Evolutionary conservation across 1,140 invertebrate genomes (phyloP).

Genomic region (Conopomorpha cramerella): DNA sequence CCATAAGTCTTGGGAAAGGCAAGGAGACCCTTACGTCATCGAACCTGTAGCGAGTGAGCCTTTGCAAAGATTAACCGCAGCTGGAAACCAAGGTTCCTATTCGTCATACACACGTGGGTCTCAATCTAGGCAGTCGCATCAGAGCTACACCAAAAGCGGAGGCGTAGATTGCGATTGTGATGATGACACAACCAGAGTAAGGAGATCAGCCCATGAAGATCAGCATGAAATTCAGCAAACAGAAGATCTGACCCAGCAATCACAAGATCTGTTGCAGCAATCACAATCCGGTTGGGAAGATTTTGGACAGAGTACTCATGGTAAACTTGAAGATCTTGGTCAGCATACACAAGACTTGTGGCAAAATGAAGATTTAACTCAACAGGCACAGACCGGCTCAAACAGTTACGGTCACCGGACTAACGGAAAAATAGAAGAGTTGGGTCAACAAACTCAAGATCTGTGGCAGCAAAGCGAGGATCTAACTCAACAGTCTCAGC

Average conservation of each 20-base stretch:
- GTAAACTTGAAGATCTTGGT: conserved; percentile 10
- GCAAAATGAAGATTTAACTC: conserved; percentile 7
- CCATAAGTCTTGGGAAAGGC: conserved; percentile 56
- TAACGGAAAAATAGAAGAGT: conserved; percentile 19
- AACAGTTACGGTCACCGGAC: too few relatives aligned
- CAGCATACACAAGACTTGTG: conserved; percentile 4
- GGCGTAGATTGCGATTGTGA: conserved; percentile 18
- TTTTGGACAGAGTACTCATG: conserved; percentile 5
- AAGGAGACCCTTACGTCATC: conserved; percentile 53
- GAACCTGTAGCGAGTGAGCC: conserved; percentile 20
- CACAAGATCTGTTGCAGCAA: conserved; percentile 9
- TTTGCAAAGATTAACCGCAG: conserved; percentile 24
- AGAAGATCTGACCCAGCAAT: conserved; percentile 24
- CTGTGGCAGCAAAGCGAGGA: conserved; percentile 17
- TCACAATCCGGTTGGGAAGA: conserved; percentile 5
- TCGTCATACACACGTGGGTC: conserved; percentile 24
- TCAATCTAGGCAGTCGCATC: conserved; percentile 16
- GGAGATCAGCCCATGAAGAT: conserved; percentile 25
- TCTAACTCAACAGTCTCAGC: conserved; percentile 12
- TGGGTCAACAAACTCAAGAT: conserved; percentile 21
- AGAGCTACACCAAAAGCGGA: conserved; percentile 12
- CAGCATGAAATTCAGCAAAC: conserved; percentile 16
- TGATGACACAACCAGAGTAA: conserved; percentile 24
- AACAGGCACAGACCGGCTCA: conserved; percentile 6
- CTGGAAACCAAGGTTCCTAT: conserved; percentile 13